Percentiles rank a stretch among this genome's conserved stretches.
Evolutionary conservation across 1,140 invertebrate genomes (phyloP).

Genomic region (Plectus sambesii): DNA sequence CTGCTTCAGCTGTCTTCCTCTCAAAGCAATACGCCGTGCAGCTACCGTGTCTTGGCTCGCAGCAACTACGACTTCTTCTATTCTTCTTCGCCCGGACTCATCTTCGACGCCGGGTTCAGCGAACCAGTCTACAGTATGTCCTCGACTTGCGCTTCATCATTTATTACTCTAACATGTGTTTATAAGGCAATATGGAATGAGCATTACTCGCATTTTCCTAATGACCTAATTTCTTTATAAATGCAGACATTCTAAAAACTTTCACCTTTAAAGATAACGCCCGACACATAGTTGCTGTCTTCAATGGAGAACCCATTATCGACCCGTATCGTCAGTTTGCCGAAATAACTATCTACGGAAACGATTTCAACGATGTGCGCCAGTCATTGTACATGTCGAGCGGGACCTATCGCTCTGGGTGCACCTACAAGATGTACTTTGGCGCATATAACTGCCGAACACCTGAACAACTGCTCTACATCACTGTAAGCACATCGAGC

Average conservation of each 20-base stretch:
- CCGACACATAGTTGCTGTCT: slow-evolving; percentile 22
- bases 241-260: not conserved
- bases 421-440: slow-evolving; percentile 28
- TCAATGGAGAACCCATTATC: slow-evolving; percentile 14
- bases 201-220: too few relatives aligned
- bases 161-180: too few relatives aligned
- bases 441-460: slow-evolving; percentile 23
- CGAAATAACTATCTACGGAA: slow-evolving; percentile 21
- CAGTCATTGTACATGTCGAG: slow-evolving; percentile 27
- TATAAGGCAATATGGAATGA: too few relatives aligned
- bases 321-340: slow-evolving; percentile 26
- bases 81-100: slow-evolving; percentile 14
- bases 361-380: slow-evolving; percentile 5
- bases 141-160: too few relatives aligned
- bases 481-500: too few relatives aligned
- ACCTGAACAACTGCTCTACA: slow-evolving; percentile 15
- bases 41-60: slow-evolving; percentile 20
- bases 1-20: slow-evolving; percentile 10
- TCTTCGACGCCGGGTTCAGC: slow-evolving; percentile 12
- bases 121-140: slow-evolving; percentile 22
- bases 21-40: slow-evolving; percentile 17
- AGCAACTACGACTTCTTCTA: slow-evolving; percentile 29
- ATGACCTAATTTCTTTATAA: too few relatives aligned
- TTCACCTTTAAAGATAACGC: slow-evolving; percentile 13
- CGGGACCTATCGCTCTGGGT: slow-evolving; percentile 22